Evolutionary conservation across 2,797 vertebrate species (phyloP).

Genomic region (Pelodytes ibericus): DNA sequence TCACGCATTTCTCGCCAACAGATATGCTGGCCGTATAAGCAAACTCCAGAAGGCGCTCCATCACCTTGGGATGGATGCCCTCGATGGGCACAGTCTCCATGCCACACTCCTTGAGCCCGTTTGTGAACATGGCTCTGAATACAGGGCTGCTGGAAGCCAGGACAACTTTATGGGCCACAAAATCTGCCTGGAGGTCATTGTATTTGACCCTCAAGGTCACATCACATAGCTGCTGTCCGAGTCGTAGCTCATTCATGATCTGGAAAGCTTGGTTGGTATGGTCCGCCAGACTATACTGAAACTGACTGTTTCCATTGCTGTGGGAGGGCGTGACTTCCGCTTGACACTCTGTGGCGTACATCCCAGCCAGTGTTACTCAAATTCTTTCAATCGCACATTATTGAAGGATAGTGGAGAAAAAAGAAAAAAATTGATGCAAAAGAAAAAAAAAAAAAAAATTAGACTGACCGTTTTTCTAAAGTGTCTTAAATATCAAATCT

Average conservation of each 20-base stretch:
- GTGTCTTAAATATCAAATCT: too few relatives aligned
- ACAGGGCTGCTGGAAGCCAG: slow-evolving; percentile 90
- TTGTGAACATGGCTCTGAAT: slow-evolving; percentile 94
- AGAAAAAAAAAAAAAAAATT: background rate
- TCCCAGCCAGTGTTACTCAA: slow-evolving; percentile 60
- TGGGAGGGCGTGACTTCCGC: slow-evolving; percentile 92
- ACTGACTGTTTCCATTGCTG: slow-evolving; percentile 83
- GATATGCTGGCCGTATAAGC: slow-evolving; percentile 95
- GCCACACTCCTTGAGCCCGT: slow-evolving; percentile 86
- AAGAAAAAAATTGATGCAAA: background rate
- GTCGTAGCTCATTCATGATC: slow-evolving; percentile 92
- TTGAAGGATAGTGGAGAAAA: background rate
- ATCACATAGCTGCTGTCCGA: slow-evolving; percentile 87
- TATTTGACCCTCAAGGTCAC: slow-evolving; percentile 89
- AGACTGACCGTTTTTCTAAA: background rate
- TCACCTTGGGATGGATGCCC: slow-evolving; percentile 90
- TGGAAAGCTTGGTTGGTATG: slow-evolving; percentile 88
- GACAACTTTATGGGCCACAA: slow-evolving; percentile 92
- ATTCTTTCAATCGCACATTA: slow-evolving; percentile 14
- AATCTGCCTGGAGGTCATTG: slow-evolving; percentile 81
- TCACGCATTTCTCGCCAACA: slow-evolving; percentile 92
- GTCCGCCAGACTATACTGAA: slow-evolving; percentile 92
- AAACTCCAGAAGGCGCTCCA: slow-evolving; percentile 91
- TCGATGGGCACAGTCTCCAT: slow-evolving; percentile 92
- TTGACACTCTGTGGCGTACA: slow-evolving; percentile 86